A percentile compares a stretch with the other conserved stretches of the same genome.
Conservation (phyloP, 2,113 vertebrate species). For the Trematomus loennbergii region DNA sequence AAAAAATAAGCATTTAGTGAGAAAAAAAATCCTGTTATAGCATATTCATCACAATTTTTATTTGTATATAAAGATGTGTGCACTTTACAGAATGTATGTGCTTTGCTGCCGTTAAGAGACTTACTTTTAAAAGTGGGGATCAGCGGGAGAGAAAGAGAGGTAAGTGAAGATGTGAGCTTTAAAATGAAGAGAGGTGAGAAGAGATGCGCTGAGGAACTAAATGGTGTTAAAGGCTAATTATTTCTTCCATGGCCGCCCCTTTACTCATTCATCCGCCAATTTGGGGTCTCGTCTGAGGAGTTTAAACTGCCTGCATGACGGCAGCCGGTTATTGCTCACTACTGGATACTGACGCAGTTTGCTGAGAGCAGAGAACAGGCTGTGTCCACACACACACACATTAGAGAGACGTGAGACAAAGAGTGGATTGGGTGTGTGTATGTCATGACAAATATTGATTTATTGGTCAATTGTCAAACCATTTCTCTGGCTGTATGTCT, state of each 20-base stretch:
- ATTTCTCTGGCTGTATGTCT: background rate
- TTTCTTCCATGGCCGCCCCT: background rate
- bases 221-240: slow-evolving; percentile 24
- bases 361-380: slow-evolving; percentile 6
- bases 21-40: background rate
- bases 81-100: slow-evolving; percentile 6
- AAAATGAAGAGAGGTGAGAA: slow-evolving; percentile 41
- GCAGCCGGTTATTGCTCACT: slow-evolving; percentile 37
- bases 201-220: slow-evolving; percentile 10
- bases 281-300: slow-evolving; percentile 21
- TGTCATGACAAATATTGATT: slow-evolving; percentile 27
- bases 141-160: slow-evolving; percentile 5
- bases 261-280: slow-evolving; percentile 3
- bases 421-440: background rate
- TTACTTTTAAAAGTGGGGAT: background rate
- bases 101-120: background rate
- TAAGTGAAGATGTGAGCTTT: slow-evolving; percentile 31
- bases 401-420: background rate
- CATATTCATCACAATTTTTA: slow-evolving; percentile 3
- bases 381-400: background rate
- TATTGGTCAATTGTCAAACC: background rate
- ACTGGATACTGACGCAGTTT: slow-evolving; percentile 56
- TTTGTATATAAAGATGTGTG: background rate
- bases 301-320: background rate
- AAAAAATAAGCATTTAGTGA: background rate